Conservation (phyloP, 1,140 invertebrate genomes). For the Drosophila jambulina region DNA sequence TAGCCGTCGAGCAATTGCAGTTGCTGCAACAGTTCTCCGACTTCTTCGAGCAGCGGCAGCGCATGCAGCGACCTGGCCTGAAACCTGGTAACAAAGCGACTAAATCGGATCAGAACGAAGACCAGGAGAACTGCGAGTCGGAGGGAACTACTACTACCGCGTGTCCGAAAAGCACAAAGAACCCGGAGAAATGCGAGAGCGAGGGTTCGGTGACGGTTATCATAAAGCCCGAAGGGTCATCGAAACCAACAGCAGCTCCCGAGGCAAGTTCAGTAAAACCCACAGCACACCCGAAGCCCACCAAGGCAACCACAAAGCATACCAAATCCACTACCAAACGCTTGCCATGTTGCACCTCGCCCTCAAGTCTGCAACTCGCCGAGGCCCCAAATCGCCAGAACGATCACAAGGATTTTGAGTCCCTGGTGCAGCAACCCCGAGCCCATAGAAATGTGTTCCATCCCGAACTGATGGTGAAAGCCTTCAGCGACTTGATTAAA, state of each 20-base stretch:
- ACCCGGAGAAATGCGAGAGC: not conserved
- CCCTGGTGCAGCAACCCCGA: not conserved
- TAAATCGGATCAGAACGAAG: not conserved
- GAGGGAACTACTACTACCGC: not conserved
- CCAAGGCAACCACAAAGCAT: not conserved
- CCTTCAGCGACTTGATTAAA: conserved; percentile 33
- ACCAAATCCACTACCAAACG: conserved; percentile 23
- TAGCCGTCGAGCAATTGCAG: conserved; percentile 36
- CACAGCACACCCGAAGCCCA: not conserved
- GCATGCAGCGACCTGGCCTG: not conserved
- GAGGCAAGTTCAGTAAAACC: not conserved
- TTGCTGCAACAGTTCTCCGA: conserved; percentile 56
- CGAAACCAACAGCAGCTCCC: not conserved
- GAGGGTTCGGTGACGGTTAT: conserved; percentile 24
- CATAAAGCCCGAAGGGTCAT: conserved; percentile 4
- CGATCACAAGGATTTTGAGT: not conserved
- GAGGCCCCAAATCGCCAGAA: not conserved
- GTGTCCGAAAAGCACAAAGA: conserved; percentile 6
- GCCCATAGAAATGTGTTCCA: conserved; percentile 1
- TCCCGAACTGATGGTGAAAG: conserved; percentile 39
- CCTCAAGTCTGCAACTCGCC: not conserved
- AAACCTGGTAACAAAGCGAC: not conserved
- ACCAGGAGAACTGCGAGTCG: not conserved
- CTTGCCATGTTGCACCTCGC: conserved; percentile 45
- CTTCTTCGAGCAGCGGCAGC: conserved; percentile 22